Conservation (phyloP, 2,113 vertebrate species). For the Narcine bancroftii region DNA sequence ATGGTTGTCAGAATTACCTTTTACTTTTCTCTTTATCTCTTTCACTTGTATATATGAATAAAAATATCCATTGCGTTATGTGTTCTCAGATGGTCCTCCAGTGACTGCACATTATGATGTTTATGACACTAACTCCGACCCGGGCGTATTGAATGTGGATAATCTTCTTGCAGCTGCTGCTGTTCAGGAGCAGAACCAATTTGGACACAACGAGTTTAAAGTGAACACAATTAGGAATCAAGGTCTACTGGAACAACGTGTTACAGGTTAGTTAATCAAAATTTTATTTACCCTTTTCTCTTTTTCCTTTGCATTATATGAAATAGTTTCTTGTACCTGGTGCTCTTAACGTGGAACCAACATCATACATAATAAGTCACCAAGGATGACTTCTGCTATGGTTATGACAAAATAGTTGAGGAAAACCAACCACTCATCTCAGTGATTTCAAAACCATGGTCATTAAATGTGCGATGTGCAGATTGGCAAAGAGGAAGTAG, state of each 20-base stretch:
- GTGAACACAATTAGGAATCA: conserved; percentile 69
- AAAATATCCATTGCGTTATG: conserved; percentile 54
- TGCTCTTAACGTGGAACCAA: background rate
- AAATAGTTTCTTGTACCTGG: background rate
- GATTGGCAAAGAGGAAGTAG: too few species aligned
- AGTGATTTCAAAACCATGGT: too few species aligned
- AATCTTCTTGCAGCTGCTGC: conserved; percentile 78
- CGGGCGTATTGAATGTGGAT: conserved; percentile 83
- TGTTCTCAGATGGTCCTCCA: conserved; percentile 80
- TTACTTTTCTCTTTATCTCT: conserved; percentile 36
- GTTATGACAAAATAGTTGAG: too few species aligned
- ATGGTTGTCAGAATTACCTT: conserved; percentile 37
- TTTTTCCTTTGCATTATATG: background rate
- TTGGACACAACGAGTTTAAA: conserved; percentile 67
- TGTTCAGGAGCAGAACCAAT: conserved; percentile 79
- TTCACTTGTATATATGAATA: conserved; percentile 42
- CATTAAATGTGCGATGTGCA: too few species aligned
- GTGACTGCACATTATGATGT: conserved; percentile 86
- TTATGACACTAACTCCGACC: conserved; percentile 90
- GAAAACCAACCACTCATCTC: too few species aligned
- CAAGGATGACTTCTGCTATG: too few species aligned
- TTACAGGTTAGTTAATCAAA: conserved; percentile 66
- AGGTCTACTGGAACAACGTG: conserved; percentile 62
- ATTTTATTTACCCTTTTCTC: background rate
- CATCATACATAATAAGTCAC: too few species aligned